Percentiles rank a stretch among this genome's conserved stretches.
Conservation (phyloP, 2,797 vertebrate genomes). For the Crenuchus spilurus region DNA sequence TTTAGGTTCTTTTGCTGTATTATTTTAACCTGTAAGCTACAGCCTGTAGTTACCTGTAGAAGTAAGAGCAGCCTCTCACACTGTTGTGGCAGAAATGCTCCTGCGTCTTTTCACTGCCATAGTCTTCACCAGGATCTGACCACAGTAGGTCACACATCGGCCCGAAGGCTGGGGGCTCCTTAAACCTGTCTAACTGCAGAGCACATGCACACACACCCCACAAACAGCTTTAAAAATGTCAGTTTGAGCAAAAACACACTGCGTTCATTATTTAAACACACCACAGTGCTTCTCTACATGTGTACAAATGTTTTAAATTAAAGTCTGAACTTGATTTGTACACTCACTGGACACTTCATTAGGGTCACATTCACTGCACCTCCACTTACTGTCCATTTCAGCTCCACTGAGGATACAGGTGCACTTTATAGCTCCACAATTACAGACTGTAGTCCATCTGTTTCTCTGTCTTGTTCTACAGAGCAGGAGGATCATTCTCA, state of each 20-base stretch:
- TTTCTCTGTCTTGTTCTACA: too few relatives aligned
- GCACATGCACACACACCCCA: not conserved
- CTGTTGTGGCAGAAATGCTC: slow-evolving; percentile 99
- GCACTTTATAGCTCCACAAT: too few relatives aligned
- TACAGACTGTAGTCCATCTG: too few relatives aligned
- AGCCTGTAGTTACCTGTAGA: slow-evolving; percentile 99
- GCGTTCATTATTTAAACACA: too few relatives aligned
- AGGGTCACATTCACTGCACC: too few relatives aligned
- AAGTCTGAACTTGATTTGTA: too few relatives aligned
- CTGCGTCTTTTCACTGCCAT: slow-evolving; percentile 93
- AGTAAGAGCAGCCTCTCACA: slow-evolving; percentile 96
- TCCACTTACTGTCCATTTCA: too few relatives aligned
- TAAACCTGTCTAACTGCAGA: slow-evolving; percentile 95
- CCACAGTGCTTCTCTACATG: too few relatives aligned
- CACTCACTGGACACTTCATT: too few relatives aligned
- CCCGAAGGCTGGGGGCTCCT: slow-evolving; percentile 96
- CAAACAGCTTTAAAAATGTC: not conserved
- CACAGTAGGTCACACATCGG: slow-evolving; percentile 98
- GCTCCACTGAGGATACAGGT: too few relatives aligned
- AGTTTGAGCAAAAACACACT: not conserved
- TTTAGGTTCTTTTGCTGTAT: not conserved
- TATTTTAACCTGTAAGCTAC: not conserved
- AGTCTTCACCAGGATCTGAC: slow-evolving; percentile 98
- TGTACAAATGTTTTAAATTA: too few relatives aligned
- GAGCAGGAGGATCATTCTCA: too few relatives aligned